Conservation (phyloP, 2,113 vertebrate genomes). For the Aegithalos caudatus region DNA sequence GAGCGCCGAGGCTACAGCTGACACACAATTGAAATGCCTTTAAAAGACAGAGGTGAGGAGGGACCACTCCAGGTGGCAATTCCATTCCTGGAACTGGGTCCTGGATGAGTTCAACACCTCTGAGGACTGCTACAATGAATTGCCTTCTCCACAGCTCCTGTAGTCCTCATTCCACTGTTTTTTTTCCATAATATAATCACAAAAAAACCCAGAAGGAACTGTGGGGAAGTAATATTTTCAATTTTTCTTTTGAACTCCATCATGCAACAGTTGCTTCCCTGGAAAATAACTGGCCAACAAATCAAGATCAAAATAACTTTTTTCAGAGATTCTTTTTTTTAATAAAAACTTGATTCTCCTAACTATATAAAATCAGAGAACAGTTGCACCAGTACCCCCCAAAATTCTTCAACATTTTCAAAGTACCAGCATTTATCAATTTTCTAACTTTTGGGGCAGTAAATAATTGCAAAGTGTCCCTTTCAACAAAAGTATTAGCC, state of each 20-base stretch:
- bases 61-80: not conserved
- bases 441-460: rapidly evolving
- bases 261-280: not conserved
- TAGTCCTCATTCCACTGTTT: not conserved
- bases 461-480: not conserved
- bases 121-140: not conserved
- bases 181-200: not conserved
- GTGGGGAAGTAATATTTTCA: not conserved
- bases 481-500: not conserved
- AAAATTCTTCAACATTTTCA: not conserved
- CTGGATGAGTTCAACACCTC: rapidly evolving
- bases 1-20: not conserved
- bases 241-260: not conserved
- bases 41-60: not conserved
- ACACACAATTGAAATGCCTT: not conserved
- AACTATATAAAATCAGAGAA: not conserved
- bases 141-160: not conserved
- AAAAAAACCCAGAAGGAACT: rapidly evolving
- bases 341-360: not conserved
- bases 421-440: not conserved
- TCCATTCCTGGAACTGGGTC: not conserved
- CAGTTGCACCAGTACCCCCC: not conserved
- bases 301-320: rapidly evolving
- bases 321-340: not conserved
- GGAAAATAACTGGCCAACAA: not conserved